These are phyloP conservation scores for Tenualosa thibaudeaui DNA, from an alignment of 2,797 vertebrate genomes.

Conservation along the genomic window DNA sequence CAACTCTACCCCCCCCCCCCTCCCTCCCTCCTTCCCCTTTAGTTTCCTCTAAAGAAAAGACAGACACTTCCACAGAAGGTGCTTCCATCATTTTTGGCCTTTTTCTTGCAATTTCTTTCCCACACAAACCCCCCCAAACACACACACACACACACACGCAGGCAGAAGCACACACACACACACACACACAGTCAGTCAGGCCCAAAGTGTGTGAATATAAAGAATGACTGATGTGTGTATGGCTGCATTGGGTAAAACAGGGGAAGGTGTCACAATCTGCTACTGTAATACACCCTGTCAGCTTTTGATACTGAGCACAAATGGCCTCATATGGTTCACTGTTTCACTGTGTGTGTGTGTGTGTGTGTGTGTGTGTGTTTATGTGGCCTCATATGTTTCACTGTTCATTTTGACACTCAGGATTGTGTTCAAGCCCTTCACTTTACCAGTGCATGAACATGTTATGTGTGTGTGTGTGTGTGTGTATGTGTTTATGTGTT, in stretches of 20 bases:
- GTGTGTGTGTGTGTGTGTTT: no score
- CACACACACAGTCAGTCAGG: background rate
- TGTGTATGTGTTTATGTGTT: conserved; percentile 40
- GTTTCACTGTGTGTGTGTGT: no score
- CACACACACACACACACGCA: background rate
- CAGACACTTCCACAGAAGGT: conserved; percentile 76
- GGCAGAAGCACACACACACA: background rate
- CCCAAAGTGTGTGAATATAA: background rate
- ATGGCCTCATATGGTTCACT: conserved; percentile 64
- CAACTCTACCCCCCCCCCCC: conserved; percentile 71
- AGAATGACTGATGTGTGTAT: no score
- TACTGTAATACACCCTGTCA: conserved; percentile 74
- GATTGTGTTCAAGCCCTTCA: conserved; percentile 71
- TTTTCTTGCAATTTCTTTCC: conserved; percentile 47
- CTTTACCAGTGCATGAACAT: background rate
- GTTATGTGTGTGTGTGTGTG: no score
- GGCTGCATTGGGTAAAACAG: conserved; percentile 39
- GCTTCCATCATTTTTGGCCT: conserved; percentile 67
- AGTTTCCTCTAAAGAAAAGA: background rate
- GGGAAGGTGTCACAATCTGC: conserved; percentile 70
- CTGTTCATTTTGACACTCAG: conserved; percentile 75
- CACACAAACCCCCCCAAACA: background rate
- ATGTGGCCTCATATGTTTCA: conserved; percentile 64
- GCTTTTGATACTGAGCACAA: conserved; percentile 64
- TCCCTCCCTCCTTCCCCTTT: conserved; percentile 30